Evolutionary conservation across 1,140 invertebrate species (phyloP).

Genomic region (Megathymus violae): DNA sequence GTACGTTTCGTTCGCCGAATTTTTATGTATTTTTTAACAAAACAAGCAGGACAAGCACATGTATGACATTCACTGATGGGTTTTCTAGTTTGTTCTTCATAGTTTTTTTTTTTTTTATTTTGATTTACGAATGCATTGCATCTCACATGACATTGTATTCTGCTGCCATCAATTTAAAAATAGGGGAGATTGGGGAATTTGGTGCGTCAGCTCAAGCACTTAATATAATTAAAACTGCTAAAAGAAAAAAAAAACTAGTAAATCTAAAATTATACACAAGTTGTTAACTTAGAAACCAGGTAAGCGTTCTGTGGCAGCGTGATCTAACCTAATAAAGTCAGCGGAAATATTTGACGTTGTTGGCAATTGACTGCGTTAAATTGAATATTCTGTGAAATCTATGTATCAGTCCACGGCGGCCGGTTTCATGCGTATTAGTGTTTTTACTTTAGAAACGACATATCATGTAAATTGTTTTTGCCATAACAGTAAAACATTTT

Average conservation of each 20-base stretch:
- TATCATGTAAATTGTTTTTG: slow-evolving; percentile 3
- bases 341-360: slow-evolving; percentile 28
- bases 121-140: too few relatives aligned
- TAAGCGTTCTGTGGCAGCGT: slow-evolving; percentile 7
- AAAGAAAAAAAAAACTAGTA: slow-evolving; percentile 15
- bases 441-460: slow-evolving; percentile 1
- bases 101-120: too few relatives aligned
- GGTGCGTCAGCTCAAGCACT: too few relatives aligned
- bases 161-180: too few relatives aligned
- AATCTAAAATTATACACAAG: not conserved
- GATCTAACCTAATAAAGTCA: slow-evolving; percentile 31
- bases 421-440: not conserved
- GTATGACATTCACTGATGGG: too few relatives aligned
- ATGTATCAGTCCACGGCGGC: slow-evolving; percentile 2
- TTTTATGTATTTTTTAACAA: too few relatives aligned
- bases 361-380: slow-evolving; percentile 5
- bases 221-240: not conserved
- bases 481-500: slow-evolving; percentile 4
- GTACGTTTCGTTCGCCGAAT: too few relatives aligned
- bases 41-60: too few relatives aligned
- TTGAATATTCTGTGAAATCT: slow-evolving; percentile 32
- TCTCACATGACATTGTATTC: too few relatives aligned
- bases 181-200: too few relatives aligned
- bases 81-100: too few relatives aligned
- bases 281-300: slow-evolving; percentile 19